These are phyloP conservation scores for Pelagia noctiluca DNA, from an alignment of 30 jellyfish, hydroid and myxozoan species.

Conservation along the genomic window DNA sequence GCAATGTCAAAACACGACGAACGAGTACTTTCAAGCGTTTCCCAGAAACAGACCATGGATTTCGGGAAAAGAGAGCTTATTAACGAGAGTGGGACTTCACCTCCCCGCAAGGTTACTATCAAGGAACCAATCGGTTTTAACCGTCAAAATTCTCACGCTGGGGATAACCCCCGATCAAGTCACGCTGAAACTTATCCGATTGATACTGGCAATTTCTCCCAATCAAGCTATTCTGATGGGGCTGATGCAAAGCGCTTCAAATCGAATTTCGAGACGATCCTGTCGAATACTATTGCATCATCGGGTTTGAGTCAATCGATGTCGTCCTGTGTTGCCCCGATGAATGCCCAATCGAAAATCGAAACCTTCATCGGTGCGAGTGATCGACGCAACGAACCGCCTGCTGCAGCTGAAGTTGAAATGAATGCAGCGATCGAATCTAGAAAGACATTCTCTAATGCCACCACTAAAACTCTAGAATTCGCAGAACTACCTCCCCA, in stretches of 20 bases:
- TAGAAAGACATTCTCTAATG: constrained; percentile 40
- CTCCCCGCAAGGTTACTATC: constrained; percentile 39
- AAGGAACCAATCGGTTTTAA: constrained; percentile 37
- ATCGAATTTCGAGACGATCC: constrained; percentile 56
- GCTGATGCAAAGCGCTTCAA: neutral
- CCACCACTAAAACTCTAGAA: constrained; percentile 42
- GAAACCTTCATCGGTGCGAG: neutral
- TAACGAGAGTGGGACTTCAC: constrained; percentile 14
- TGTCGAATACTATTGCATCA: constrained; percentile 62
- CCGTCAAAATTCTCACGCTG: neutral
- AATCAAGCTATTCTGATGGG: neutral
- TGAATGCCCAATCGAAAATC: neutral
- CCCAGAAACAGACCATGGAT: constrained; percentile 6
- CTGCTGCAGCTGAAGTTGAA: constrained; percentile 1
- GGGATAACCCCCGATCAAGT: neutral
- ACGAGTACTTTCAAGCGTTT: neutral
- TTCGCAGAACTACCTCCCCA: constrained; percentile 95
- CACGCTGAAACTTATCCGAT: neutral
- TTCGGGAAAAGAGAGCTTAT: constrained; percentile 35
- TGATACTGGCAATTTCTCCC: no score
- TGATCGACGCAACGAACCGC: neutral
- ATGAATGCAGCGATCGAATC: constrained; percentile 7
- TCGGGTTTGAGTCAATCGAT: constrained; percentile 9
- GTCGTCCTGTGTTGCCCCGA: neutral
- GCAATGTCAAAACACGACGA: neutral